These are phyloP conservation scores for Drosophila paramelanica DNA, from an alignment of 2,888 invertebrate genomes.

Conservation along the genomic window DNA sequence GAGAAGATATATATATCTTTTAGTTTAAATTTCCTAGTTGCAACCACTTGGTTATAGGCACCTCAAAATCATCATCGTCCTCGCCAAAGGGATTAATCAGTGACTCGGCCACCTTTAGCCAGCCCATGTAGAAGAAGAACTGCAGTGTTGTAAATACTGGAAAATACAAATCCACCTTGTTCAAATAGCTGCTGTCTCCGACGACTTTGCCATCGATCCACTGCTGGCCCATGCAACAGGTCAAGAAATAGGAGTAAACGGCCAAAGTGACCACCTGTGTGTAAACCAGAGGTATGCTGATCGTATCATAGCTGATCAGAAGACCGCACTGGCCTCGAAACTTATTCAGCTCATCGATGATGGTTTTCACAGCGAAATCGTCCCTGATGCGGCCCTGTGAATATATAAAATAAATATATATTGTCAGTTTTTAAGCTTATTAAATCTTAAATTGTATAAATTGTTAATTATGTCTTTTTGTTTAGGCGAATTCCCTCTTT, in stretches of 20 bases:
- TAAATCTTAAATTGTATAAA: too few species aligned
- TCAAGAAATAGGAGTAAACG: constrained; percentile 95
- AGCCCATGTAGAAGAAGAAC: constrained; percentile 95
- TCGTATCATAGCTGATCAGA: constrained; percentile 91
- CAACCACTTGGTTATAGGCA: constrained; percentile 31
- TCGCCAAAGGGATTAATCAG: constrained; percentile 96
- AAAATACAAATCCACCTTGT: constrained; percentile 93
- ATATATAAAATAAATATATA: not conserved
- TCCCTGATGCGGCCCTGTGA: constrained; percentile 91
- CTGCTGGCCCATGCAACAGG: constrained; percentile 95
- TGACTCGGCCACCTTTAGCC: constrained; percentile 96
- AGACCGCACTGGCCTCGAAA: constrained; percentile 92
- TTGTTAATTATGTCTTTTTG: too few species aligned
- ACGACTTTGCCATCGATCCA: constrained; percentile 89
- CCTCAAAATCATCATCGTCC: constrained; percentile 96
- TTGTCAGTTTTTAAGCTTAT: too few species aligned
- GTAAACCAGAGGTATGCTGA: constrained; percentile 91
- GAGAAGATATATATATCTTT: not conserved
- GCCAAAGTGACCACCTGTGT: constrained; percentile 95
- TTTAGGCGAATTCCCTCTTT: too few species aligned
- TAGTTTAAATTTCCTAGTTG: too few species aligned
- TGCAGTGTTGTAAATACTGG: constrained; percentile 95
- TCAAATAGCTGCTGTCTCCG: constrained; percentile 84
- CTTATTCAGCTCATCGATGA: constrained; percentile 94
- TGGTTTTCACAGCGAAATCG: constrained; percentile 96